Conservation (phyloP, 2,888 invertebrate genomes). For the Mesorhabditis sp. region DNA sequence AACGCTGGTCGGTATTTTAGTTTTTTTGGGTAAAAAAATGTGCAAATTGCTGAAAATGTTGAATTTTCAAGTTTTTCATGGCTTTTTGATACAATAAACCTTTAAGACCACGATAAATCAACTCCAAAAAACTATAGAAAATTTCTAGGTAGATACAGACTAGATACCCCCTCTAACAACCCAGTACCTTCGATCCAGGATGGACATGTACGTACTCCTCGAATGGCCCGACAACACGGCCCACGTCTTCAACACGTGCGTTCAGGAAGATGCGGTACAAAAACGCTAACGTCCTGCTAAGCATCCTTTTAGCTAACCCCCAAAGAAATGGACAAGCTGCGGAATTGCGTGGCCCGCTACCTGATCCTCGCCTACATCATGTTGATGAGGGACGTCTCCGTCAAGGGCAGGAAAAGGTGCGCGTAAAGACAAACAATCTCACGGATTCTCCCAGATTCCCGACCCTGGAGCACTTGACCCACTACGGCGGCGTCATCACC, state of each 20-base stretch:
- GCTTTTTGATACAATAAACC: no score
- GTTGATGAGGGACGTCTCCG: slow-evolving; percentile 26
- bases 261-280: slow-evolving; percentile 17
- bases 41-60: no score
- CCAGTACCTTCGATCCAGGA: slow-evolving; percentile 10
- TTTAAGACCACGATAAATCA: no score
- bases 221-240: slow-evolving; percentile 34
- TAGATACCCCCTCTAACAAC: no score
- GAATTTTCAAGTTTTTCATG: no score
- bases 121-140: no score
- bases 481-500: slow-evolving; percentile 21
- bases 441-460: slow-evolving; percentile 19
- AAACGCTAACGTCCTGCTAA: neutral
- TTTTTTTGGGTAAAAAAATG: neutral
- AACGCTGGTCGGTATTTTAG: neutral
- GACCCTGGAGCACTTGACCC: slow-evolving; percentile 17
- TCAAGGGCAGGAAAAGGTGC: slow-evolving; percentile 15
- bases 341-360: slow-evolving; percentile 26
- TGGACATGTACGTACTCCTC: slow-evolving; percentile 23
- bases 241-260: slow-evolving; percentile 20
- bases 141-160: no score
- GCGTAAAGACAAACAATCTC: no score
- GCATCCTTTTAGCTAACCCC: slow-evolving; percentile 11
- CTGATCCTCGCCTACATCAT: slow-evolving; percentile 27
- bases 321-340: slow-evolving; percentile 12